Base-by-base conservation (phyloP, 2,797 vertebrate genomes). In the Sciurus carolinensis region DNA sequence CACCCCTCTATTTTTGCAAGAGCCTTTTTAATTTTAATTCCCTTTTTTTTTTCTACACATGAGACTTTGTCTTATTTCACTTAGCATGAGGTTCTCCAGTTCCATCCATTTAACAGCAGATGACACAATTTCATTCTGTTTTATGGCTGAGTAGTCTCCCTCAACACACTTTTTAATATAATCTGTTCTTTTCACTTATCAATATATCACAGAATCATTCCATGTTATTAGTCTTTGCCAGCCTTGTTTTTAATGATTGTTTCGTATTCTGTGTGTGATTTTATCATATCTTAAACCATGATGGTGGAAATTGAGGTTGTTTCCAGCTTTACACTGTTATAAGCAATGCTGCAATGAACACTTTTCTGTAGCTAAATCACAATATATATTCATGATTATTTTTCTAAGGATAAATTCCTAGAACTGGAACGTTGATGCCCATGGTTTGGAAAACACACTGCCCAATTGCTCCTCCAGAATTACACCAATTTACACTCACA, bases 211-310 rank as follows among this genome's bases (percentile, higher is more conserved):
- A 86, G 75, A 83, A 84, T 81, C 39, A 84, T 83, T 42, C 54
- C 33, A 95, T 94, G 67, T 94, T 66, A 86, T 94, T 84, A 92
- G 85, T 94, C 52, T 77, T 89, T 82, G 50, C 76, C 30, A 50
- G 33, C 6, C 67, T 79, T n/a, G 24, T 75, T 97, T 81, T 94
- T 91, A 91, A 57, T 86, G 50, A 22, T 79, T 66, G 20, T 44
- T 95, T 76, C 57, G 14, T 52, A 69, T 81, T 85, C 44, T 84
- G 3, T 36, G 24, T 85, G 26, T 90, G 54, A 79, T 44, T 91
- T 67, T 81, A 54, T 75, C 36, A 87, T 71, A 90, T 92, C 50
- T 84, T 81, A 84, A 89, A 93, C 36, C 28, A 54, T 90, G 77
- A 87, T 69, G 39, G 62, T 90, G 44, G 81, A 91, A 95, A 93